Conservation (phyloP, 2,888 invertebrate species). For the Choreutis nemorana region DNA sequence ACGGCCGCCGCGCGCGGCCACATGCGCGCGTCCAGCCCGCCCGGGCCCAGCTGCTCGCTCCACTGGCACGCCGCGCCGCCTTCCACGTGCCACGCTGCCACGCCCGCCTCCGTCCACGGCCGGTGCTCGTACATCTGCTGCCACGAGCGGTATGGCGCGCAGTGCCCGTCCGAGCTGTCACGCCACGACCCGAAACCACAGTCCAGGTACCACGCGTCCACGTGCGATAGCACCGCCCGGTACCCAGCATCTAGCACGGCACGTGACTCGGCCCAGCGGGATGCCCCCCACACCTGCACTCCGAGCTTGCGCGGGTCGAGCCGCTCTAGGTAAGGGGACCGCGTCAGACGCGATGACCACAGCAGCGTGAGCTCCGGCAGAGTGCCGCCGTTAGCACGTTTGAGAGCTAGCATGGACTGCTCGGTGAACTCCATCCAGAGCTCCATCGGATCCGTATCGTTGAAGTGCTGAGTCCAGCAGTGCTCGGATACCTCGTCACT, state of each 20-base stretch:
- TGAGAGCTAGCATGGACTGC: conserved; percentile 68
- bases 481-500: conserved; percentile 84
- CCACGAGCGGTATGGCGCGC: conserved; percentile 89
- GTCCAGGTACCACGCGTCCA: conserved; percentile 89
- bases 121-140: conserved; percentile 86
- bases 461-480: conserved; percentile 79
- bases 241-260: conserved; percentile 81
- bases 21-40: conserved; percentile 77
- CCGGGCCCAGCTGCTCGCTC: conserved; percentile 82
- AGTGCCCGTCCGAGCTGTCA: conserved; percentile 83
- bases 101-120: conserved; percentile 68
- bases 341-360: conserved; percentile 82
- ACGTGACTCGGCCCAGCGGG: conserved; percentile 81
- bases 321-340: conserved; percentile 71
- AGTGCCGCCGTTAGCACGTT: conserved; percentile 68
- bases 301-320: conserved; percentile 67
- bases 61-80: conserved; percentile 87
- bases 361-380: conserved; percentile 68
- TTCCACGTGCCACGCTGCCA: conserved; percentile 58
- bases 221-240: conserved; percentile 81
- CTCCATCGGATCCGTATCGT: conserved; percentile 79
- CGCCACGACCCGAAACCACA: conserved; percentile 90
- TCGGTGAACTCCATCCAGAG: conserved; percentile 82
- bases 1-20: conserved; percentile 86
- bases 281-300: conserved; percentile 84